Base-by-base conservation (phyloP, 1,140 invertebrate species). In the Helicoverpa armigera region DNA sequence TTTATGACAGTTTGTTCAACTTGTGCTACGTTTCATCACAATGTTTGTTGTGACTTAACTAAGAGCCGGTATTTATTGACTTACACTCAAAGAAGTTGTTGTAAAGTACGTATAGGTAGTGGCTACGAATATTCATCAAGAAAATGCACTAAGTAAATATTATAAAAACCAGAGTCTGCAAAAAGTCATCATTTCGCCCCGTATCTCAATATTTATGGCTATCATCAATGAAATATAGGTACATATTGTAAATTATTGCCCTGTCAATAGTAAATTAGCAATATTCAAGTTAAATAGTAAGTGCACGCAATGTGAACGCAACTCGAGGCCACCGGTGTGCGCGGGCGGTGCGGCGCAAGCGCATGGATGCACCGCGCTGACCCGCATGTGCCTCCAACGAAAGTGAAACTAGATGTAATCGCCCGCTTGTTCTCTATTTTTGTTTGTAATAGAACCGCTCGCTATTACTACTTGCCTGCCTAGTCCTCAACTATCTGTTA, bases 1-100 rank as follows among this genome's bases (percentile, higher is more conserved):
- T 90, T 88, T 85, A 87, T 82, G 83, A 85, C 90, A 93, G 91
- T 94, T 94, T 94, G 91, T 94, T 94, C 92, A 94, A 94, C 92
- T 88, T 92, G 85, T 91, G 88, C 50, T 81, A 81, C 60, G 82
- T 87, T 87, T 84, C 83, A 84, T 90, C 87, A 87, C 82, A 65
- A 60, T 58, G 86, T 67, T 65, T 54, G 43, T 69, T 69, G 29
- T 61, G 23, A 29, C 10, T 61, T 23, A 60, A 31, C 16, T 13
- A 31, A 16, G 13, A 9, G 18, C 16, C 56, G 10, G 16, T 31
- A 11, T 7, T 23, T 13, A 61, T 31, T 13, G 29, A 1, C 12
- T 31, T 14, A 43, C 29, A 61, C 56, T n/a, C 29, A 29, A 23
- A 60, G 7, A 60, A 12, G 14, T 56, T 1, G 10, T 60, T 23